Percentiles rank a stretch among this genome's conserved stretches.
Conservation (phyloP, 2,888 invertebrate genomes). For the Erebia aethiops region DNA sequence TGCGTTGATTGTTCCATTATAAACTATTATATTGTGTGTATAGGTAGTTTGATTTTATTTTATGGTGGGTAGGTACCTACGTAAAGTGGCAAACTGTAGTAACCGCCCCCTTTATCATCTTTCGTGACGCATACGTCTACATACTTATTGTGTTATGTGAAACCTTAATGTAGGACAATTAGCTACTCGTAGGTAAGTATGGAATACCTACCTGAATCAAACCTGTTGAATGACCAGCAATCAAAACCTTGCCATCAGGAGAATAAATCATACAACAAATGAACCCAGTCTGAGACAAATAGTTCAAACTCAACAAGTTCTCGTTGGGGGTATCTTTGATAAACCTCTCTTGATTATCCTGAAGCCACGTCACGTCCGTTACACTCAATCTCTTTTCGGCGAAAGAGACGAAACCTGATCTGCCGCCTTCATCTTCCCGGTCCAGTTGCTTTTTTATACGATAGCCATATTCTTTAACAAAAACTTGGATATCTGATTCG, state of each 20-base stretch:
- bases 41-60: too few relatives aligned
- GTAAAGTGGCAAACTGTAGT: too few relatives aligned
- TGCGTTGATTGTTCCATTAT: too few relatives aligned
- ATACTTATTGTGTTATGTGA: too few relatives aligned
- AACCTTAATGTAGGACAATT: too few relatives aligned
- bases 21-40: too few relatives aligned
- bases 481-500: conserved; percentile 59
- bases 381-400: conserved; percentile 51
- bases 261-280: conserved; percentile 67
- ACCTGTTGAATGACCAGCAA: conserved; percentile 79
- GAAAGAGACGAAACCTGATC: conserved; percentile 57
- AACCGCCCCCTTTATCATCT: too few relatives aligned
- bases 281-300: conserved; percentile 59
- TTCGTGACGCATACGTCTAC: too few relatives aligned
- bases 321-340: conserved; percentile 61
- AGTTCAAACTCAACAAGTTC: conserved; percentile 49
- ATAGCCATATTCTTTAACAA: conserved; percentile 59
- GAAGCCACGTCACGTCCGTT: conserved; percentile 54
- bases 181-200: not conserved
- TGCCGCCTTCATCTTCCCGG: conserved; percentile 47
- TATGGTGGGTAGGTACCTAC: too few relatives aligned
- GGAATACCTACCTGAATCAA: conserved; percentile 75
- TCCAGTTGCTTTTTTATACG: conserved; percentile 55
- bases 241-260: conserved; percentile 66
- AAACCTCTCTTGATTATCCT: conserved; percentile 62